Conservation (phyloP, 2,113 vertebrate species). For the Corythornis cristatus region DNA sequence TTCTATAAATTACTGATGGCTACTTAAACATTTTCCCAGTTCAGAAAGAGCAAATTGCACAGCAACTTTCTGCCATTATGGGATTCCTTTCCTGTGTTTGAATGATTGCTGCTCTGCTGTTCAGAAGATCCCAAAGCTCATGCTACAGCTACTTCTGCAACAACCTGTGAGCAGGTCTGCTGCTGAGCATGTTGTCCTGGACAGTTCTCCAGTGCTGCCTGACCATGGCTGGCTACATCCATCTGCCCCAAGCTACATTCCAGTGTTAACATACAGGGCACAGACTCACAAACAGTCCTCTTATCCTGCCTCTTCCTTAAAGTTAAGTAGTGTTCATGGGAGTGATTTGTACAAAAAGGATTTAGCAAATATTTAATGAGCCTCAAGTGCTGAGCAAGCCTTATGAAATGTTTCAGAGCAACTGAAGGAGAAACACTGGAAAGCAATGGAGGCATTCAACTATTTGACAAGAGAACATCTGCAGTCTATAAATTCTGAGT, state of each 20-base stretch:
- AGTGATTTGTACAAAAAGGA: neutral
- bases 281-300: rapidly evolving
- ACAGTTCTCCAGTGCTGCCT: neutral
- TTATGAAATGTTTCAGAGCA: rapidly evolving
- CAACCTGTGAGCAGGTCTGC: neutral
- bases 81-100: neutral
- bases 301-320: neutral
- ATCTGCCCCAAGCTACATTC: neutral
- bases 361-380: neutral
- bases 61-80: neutral
- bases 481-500: neutral
- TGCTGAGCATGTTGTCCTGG: neutral
- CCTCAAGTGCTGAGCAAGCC: neutral
- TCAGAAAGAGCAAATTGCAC: neutral
- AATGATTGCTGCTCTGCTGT: neutral
- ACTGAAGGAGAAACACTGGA: neutral
- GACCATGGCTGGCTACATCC: neutral
- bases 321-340: neutral
- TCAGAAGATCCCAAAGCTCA: neutral
- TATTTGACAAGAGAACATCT: neutral
- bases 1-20: neutral
- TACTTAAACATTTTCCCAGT: neutral
- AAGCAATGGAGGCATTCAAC: neutral
- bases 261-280: neutral
- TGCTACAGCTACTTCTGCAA: neutral